Conservation (phyloP, 2,113 vertebrate genomes). For the Bubo bubo region DNA sequence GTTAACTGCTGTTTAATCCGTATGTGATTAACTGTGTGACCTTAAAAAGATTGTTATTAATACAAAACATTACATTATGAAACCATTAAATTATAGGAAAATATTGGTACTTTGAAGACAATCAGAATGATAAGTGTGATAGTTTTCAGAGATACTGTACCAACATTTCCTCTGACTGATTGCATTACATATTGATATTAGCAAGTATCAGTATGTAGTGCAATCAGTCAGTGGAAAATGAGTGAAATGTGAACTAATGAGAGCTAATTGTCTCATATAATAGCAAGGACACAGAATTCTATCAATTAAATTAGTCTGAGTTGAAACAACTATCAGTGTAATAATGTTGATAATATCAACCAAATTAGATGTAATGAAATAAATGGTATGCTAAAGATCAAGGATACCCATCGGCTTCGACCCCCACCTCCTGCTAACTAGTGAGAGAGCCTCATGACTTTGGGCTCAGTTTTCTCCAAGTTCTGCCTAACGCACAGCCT, state of each 20-base stretch:
- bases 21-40: conserved; percentile 70
- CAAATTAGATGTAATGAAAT: conserved; percentile 83
- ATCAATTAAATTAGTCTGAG: conserved; percentile 86
- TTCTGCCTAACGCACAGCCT: background rate
- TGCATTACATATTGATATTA: conserved; percentile 85
- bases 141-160: conserved; percentile 71
- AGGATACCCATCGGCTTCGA: conserved; percentile 20
- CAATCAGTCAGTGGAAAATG: conserved; percentile 84
- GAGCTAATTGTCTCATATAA: conserved; percentile 84
- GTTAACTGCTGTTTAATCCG: conserved; percentile 69
- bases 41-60: conserved; percentile 73
- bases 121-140: conserved; percentile 79
- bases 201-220: conserved; percentile 76
- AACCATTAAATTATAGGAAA: conserved; percentile 75
- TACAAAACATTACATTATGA: conserved; percentile 72
- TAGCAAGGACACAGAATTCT: conserved; percentile 83
- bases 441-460: conserved; percentile 45
- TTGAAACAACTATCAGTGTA: conserved; percentile 85
- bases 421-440: conserved; percentile 3
- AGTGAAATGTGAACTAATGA: conserved; percentile 85
- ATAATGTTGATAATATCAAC: conserved; percentile 83
- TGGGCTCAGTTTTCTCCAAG: conserved; percentile 19
- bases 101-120: conserved; percentile 80
- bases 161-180: conserved; percentile 81
- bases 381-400: conserved; percentile 75